A percentile compares a stretch with the other conserved stretches of the same genome.
Conservation (phyloP, 1,140 invertebrate species). For the Zophobas morio region DNA sequence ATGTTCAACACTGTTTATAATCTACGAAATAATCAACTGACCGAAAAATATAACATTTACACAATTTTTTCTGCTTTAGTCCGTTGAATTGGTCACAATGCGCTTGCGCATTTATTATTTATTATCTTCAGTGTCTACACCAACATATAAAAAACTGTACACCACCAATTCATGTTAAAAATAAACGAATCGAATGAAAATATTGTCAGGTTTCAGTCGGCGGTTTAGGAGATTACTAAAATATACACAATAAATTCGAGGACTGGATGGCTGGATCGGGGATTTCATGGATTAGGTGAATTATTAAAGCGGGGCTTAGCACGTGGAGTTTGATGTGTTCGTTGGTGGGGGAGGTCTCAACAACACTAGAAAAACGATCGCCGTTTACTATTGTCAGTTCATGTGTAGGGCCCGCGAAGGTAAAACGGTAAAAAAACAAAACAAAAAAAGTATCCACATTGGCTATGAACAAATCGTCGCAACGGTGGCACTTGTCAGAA, state of each 20-base stretch:
- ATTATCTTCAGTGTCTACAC: constrained; percentile 58
- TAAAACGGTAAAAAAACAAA: too few relatives aligned
- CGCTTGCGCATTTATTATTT: constrained; percentile 55
- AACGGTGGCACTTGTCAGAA: too few relatives aligned
- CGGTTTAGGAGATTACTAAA: constrained; percentile 20
- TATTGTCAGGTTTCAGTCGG: constrained; percentile 44
- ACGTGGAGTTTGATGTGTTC: too few relatives aligned
- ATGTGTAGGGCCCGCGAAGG: too few relatives aligned
- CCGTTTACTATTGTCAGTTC: too few relatives aligned
- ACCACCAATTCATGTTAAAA: constrained; percentile 60
- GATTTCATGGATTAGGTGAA: too few relatives aligned
- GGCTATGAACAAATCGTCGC: too few relatives aligned
- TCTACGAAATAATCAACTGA: constrained; percentile 65
- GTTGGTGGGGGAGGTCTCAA: too few relatives aligned
- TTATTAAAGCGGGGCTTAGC: too few relatives aligned
- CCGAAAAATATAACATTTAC: constrained; percentile 67
- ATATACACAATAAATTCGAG: constrained; percentile 19
- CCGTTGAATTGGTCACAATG: constrained; percentile 63
- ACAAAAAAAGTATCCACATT: too few relatives aligned
- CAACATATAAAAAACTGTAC: constrained; percentile 64
- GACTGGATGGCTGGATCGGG: background rate
- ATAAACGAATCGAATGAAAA: constrained; percentile 35
- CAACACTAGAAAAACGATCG: too few relatives aligned
- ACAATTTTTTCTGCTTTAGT: constrained; percentile 58
- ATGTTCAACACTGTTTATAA: constrained; percentile 64